Evolutionary conservation across 2,888 invertebrate genomes (phyloP).

Genomic region (Scaptodrosophila latifasciaeformis): DNA sequence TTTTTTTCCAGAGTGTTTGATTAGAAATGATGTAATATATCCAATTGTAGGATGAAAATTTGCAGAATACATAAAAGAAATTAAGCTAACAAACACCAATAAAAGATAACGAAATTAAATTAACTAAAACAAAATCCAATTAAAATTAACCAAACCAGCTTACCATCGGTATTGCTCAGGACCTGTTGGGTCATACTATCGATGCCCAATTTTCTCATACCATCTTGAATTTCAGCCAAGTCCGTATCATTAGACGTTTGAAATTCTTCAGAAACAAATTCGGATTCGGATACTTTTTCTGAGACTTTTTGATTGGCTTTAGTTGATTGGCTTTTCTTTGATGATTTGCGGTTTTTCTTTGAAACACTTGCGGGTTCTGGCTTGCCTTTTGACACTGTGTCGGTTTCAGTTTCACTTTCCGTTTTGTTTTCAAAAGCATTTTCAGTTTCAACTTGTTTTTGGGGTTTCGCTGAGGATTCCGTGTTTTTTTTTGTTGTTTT

Average conservation of each 20-base stretch:
- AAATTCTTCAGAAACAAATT: conserved; percentile 87
- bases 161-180: too few relatives aligned
- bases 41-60: too few relatives aligned
- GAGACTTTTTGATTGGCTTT: conserved; percentile 18
- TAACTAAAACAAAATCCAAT: conserved; percentile 30
- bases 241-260: conserved; percentile 78
- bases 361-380: too few relatives aligned
- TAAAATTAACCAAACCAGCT: conserved; percentile 42
- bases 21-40: too few relatives aligned
- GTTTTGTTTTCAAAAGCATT: too few relatives aligned
- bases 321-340: conserved; percentile 34
- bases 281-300: conserved; percentile 76
- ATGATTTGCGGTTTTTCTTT: too few relatives aligned
- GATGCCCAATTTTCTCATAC: conserved; percentile 83
- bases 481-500: conserved; percentile 18
- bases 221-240: conserved; percentile 84
- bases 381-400: too few relatives aligned
- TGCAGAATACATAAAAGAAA: too few relatives aligned
- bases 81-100: conserved; percentile 13
- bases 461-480: conserved; percentile 7
- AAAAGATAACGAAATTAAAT: conserved; percentile 12
- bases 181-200: conserved; percentile 77
- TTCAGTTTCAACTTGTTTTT: conserved; percentile 21
- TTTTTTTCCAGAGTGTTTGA: too few relatives aligned
- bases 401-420: too few relatives aligned